Evolutionary conservation across 1,140 invertebrate species (phyloP), one percentile per base, ranked within the genome.

Genomic region (Drosophila kanapiae): DNA sequence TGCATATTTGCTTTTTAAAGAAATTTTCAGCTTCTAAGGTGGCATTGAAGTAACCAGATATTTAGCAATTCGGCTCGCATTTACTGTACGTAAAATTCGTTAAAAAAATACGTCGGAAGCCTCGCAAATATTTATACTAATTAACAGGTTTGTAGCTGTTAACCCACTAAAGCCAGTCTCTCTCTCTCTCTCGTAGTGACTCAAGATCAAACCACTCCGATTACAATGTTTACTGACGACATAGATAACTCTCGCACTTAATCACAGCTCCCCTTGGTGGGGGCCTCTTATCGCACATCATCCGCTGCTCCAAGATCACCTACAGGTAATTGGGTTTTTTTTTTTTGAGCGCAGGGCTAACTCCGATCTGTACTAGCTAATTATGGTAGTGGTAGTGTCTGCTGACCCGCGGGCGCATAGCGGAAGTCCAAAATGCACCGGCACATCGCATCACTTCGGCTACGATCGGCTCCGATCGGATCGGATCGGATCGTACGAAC

Each of bases 381-480:
- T 84, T 72, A 63, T 54, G 14, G 48, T 37, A 9, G 16, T n/a
- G 6, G 14, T 53, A 6, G 49, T 54, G 33, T 54, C 33, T 37
- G 51, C 51, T 54, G 51, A 54, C 51, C 51, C 51, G 16, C 51
- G 33, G 51, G 51, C 51, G 8, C 33, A 54, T 80, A 72, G 76
- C 83, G 84, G 84, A 87, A 87, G 80, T 67, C 65, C 35, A 71
- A 74, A 84, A 68, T 90, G 85, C 83, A 87, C 29, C 38, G 56
- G 27, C 56, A 61, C 56, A 61, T 38, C 54, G 27, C 57, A 27
- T n/a, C 11, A 33, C 18, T 3, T 43, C 38, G 61, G 47, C 35
- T 62, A 23, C 33, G 43, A 29, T 57, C 23, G 42, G 51, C 29
- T 57, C 54, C 49, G 33, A 4, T 43, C 27, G 59, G 47, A 40